These are phyloP conservation scores for Uropetala carovei DNA, from an alignment of 2,888 invertebrate genomes.

Conservation along the genomic window DNA sequence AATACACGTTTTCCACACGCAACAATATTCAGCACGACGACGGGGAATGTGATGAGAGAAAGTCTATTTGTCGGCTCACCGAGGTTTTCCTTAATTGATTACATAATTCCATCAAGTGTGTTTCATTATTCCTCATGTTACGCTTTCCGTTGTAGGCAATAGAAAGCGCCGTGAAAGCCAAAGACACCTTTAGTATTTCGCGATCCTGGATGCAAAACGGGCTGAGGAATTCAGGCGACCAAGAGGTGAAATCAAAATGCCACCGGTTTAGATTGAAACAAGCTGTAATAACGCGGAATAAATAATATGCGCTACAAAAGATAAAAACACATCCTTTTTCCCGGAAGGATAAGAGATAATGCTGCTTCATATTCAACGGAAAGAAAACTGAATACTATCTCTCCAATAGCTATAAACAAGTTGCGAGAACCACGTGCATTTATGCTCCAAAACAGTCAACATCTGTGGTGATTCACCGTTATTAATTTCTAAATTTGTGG, in stretches of 20 bases:
- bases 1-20: neutral
- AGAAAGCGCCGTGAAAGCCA: neutral
- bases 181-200: neutral
- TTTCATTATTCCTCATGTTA: neutral
- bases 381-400: too few relatives aligned
- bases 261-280: too few relatives aligned
- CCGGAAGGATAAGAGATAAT: too few relatives aligned
- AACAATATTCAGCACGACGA: neutral
- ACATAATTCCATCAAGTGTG: neutral
- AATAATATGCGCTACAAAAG: too few relatives aligned
- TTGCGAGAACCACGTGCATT: too few relatives aligned
- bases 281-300: too few relatives aligned
- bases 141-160: neutral
- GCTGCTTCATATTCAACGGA: too few relatives aligned
- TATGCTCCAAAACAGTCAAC: too few relatives aligned
- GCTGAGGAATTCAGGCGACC: neutral
- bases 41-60: neutral
- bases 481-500: too few relatives aligned
- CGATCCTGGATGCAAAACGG: neutral
- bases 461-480: too few relatives aligned
- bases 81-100: neutral
- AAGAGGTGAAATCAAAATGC: neutral
- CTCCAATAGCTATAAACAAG: too few relatives aligned
- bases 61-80: neutral
- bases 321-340: too few relatives aligned